These are phyloP conservation scores for Pangasianodon gigas DNA, from an alignment of 2,113 vertebrate genomes.

Conservation along the genomic window DNA sequence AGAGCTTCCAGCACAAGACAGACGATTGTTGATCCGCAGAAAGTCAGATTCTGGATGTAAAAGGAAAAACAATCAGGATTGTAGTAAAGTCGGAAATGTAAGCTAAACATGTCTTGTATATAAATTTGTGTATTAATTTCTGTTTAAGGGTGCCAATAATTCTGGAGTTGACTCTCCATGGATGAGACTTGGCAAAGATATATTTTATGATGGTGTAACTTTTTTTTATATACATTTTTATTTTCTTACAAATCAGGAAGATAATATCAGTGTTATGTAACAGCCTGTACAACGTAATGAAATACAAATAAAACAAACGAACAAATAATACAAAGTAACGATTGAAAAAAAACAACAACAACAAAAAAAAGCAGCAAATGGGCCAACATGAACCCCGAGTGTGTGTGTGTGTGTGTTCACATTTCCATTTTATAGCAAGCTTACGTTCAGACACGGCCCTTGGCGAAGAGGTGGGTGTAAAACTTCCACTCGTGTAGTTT, in stretches of 20 bases:
- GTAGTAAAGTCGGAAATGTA: not conserved
- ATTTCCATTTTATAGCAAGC: conserved; percentile 68
- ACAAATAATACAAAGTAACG: conserved; percentile 68
- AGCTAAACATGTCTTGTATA: not conserved
- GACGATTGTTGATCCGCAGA: no score
- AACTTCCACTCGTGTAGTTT: conserved; percentile 43
- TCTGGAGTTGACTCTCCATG: not conserved
- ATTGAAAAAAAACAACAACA: conserved; percentile 9
- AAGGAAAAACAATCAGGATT: no score
- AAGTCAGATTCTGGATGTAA: no score
- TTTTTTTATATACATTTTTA: conserved; percentile 66
- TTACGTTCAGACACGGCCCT: conserved; percentile 53
- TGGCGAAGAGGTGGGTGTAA: conserved; percentile 48
- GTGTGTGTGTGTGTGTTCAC: conserved; percentile 58
- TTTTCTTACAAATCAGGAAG: conserved; percentile 76
- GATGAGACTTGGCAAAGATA: not conserved
- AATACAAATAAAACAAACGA: conserved; percentile 55
- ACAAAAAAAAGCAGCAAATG: conserved; percentile 73
- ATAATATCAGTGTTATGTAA: conserved; percentile 78
- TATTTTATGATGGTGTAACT: conserved; percentile 65
- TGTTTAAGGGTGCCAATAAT: not conserved
- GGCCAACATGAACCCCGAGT: conserved; percentile 66
- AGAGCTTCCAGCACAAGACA: no score
- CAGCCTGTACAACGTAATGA: conserved; percentile 76
- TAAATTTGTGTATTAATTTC: not conserved